Base-by-base conservation (phyloP, 1,140 invertebrate genomes). In the Apis dorsata region DNA sequence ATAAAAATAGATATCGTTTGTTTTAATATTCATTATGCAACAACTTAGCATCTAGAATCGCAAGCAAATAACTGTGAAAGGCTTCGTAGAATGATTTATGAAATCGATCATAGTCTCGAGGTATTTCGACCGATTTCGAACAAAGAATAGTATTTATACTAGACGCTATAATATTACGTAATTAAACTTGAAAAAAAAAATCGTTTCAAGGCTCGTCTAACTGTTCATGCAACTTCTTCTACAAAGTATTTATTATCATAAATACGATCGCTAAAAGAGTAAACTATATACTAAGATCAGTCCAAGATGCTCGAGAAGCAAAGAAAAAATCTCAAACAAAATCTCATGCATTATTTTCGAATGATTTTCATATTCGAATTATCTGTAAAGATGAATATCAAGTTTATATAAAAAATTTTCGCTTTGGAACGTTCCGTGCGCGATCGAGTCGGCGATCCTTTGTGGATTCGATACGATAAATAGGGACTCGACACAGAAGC, bases 341-440 rank as follows among this genome's bases (percentile, higher is more conserved):
- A 17, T 62, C 15, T 24, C 63, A 76, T 81, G 72, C 72, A 76
- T 57, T 12, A 9, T 44, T 1, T 66, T 44, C n/a, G 15, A 60
- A 60, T 1, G 13, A 24, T 81, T 55, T 34, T 28, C 24, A 17
- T 24, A 13, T 11, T 28, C 1, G 70, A 66, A 74, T 66, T 9
- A 53, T 66, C 19, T 19, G 13, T 24, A 5, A 53, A 28, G 15
- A n/a, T 24, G 24, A 10, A 0, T 13, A 12, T 28, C 12, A 21
- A 51, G 9, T 1, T 57, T n/a, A 44, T 44, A 44, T 5, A 44
- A 44, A 44, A 19, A 12, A 3, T 44, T 34, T n/a, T 51, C 51
- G 71, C 72, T 75, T 84, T 84, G 83, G 72, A 84, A 84, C 79
- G 79, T 66, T 84, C 65, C 51, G 28, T 24, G 49, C 71, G 82